These are phyloP conservation scores for Dendrocopos noguchii DNA, from an alignment of 2,113 vertebrate species.

Conservation along the genomic window DNA sequence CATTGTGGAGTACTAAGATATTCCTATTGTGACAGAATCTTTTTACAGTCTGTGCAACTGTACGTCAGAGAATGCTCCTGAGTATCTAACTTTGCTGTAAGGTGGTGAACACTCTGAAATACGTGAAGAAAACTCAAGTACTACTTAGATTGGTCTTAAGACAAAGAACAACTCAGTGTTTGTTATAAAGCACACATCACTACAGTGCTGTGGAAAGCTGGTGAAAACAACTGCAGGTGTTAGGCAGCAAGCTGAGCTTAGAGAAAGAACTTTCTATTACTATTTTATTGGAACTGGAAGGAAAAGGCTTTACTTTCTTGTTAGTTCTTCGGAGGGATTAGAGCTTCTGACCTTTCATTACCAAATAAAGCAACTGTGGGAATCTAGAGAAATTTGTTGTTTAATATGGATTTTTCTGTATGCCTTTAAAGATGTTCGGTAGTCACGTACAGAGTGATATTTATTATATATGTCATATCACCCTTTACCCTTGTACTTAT, in stretches of 20 bases:
- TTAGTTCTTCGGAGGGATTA: background rate
- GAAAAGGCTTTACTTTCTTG: background rate
- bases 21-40: background rate
- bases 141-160: background rate
- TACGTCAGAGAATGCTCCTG: background rate
- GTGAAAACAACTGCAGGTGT: background rate
- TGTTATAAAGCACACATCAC: background rate
- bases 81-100: background rate
- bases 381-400: background rate
- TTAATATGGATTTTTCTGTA: background rate
- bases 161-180: background rate
- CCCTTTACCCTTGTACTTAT: background rate
- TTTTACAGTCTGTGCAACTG: background rate
- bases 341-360: background rate
- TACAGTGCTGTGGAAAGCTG: background rate
- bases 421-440: background rate
- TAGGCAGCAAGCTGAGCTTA: background rate
- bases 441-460: background rate
- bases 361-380: background rate
- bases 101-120: background rate
- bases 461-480: background rate
- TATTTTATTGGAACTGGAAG: background rate
- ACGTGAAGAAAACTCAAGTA: background rate
- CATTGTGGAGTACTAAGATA: background rate
- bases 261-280: background rate